Conservation (phyloP, 2,797 vertebrate genomes). For the Myotis planiceps region DNA sequence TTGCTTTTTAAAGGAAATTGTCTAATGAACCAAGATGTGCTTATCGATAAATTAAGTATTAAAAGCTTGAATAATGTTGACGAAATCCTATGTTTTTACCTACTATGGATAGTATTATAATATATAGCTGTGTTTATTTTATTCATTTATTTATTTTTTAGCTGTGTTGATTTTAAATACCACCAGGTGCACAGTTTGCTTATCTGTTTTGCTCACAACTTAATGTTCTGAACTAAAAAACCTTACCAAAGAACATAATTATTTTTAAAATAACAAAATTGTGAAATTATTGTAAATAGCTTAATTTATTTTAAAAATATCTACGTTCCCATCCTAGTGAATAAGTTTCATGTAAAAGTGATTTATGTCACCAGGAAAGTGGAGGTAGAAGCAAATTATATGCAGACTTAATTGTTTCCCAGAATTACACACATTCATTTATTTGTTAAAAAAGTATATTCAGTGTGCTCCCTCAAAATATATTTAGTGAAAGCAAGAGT, state of each 20-base stretch:
- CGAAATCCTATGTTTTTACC: constrained; percentile 34
- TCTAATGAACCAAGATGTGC: not conserved
- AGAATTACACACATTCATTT: not conserved
- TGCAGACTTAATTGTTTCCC: not conserved
- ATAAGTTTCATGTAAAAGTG: constrained; percentile 30
- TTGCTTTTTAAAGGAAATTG: constrained; percentile 22
- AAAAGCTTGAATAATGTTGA: not conserved
- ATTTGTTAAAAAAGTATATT: constrained; percentile 37
- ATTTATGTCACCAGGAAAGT: not conserved
- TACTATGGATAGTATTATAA: constrained; percentile 29
- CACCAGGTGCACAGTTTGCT: not conserved
- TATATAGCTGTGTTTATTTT: not conserved
- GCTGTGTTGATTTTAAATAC: not conserved
- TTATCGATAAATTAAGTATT: not conserved
- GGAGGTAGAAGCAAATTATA: not conserved
- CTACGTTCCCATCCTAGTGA: not conserved
- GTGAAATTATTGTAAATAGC: not conserved
- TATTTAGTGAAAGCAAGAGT: constrained; percentile 45
- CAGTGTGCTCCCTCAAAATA: not conserved
- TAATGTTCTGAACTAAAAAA: constrained; percentile 38
- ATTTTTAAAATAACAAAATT: not conserved
- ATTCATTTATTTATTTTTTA: not conserved
- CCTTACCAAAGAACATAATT: not conserved
- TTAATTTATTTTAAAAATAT: constrained; percentile 29
- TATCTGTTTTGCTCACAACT: not conserved